These are phyloP conservation scores for Troides aeacus DNA, from an alignment of 2,888 invertebrate genomes.

Conservation along the genomic window DNA sequence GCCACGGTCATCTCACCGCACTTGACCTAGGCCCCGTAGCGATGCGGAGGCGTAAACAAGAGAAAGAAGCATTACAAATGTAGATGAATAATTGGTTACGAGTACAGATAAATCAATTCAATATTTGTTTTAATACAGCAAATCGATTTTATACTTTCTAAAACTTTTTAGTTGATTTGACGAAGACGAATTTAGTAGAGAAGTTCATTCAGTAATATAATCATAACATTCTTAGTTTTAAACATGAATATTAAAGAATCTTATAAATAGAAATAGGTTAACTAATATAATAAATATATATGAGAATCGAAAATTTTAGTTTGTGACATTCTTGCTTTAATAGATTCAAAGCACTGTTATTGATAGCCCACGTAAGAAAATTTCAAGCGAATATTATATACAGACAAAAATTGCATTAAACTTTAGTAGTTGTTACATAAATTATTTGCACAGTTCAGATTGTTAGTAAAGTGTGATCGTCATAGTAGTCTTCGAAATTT, in stretches of 20 bases:
- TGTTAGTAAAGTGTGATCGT: not conserved
- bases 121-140: not conserved
- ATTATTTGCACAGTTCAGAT: not conserved
- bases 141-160: constrained; percentile 40
- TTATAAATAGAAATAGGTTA: no score
- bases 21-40: constrained; percentile 60
- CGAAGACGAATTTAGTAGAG: not conserved
- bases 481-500: not conserved
- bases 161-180: constrained; percentile 18
- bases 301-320: not conserved
- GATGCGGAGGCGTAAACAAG: constrained; percentile 43
- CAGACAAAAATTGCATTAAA: not conserved
- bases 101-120: constrained; percentile 34
- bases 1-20: constrained; percentile 55
- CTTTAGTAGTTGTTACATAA: not conserved
- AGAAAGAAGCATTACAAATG: constrained; percentile 34
- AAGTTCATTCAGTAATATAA: not conserved
- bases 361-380: not conserved
- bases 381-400: not conserved
- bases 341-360: not conserved
- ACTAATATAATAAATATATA: no score
- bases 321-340: not conserved
- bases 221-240: no score
- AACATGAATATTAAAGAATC: no score
- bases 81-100: constrained; percentile 37